Evolutionary conservation across 2,888 invertebrate species (phyloP).

Genomic region (Campopleginae sp.): DNA sequence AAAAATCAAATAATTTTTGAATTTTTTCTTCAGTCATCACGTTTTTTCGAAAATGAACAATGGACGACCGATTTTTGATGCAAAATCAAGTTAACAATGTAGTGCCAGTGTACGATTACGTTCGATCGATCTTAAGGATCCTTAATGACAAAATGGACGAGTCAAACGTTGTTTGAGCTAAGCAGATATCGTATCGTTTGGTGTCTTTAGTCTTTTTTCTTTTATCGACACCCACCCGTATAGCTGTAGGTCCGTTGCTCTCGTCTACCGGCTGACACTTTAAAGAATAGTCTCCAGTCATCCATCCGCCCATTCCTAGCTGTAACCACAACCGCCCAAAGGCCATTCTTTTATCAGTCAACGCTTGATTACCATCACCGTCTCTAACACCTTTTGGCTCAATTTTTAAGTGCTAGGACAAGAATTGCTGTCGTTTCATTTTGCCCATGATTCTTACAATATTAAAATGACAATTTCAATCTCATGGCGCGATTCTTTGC

Average conservation of each 20-base stretch:
- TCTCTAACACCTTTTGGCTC: conserved; percentile 28
- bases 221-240: conserved; percentile 90
- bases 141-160: not conserved
- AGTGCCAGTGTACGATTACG: not conserved
- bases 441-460: not conserved
- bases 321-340: conserved; percentile 87
- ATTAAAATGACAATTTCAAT: not conserved
- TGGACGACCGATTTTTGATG: not conserved
- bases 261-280: conserved; percentile 99
- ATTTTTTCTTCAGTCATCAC: not conserved
- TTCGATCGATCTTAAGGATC: not conserved
- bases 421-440: not conserved
- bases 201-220: conserved; percentile 32
- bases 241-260: conserved; percentile 94
- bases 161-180: conserved; percentile 43
- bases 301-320: conserved; percentile 96
- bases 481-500: conserved; percentile 8
- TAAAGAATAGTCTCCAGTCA: conserved; percentile 97
- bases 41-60: too few relatives aligned
- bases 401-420: not conserved
- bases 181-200: conserved; percentile 27
- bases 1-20: not conserved
- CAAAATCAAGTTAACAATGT: not conserved
- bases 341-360: conserved; percentile 78
- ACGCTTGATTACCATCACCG: conserved; percentile 74